A percentile compares a stretch with the other conserved stretches of the same genome.
These are phyloP conservation scores for Drosophila yakuba DNA, from an alignment of 1,140 invertebrate genomes.

Conservation along the genomic window DNA sequence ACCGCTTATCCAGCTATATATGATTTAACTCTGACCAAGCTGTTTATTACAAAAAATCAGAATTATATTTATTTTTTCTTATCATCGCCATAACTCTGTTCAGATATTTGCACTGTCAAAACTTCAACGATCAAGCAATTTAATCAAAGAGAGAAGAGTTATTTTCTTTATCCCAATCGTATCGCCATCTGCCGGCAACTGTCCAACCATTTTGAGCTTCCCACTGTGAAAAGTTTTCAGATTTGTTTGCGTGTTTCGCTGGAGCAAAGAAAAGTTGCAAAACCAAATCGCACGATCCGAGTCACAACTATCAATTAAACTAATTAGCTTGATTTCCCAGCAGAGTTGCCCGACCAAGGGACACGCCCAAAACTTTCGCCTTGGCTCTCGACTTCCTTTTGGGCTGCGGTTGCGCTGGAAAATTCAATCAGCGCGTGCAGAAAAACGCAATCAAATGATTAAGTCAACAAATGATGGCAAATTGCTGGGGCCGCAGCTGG, in stretches of 20 bases:
- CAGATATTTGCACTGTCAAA: background rate
- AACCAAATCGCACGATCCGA: conserved; percentile 16
- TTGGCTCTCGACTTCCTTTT: conserved; percentile 16
- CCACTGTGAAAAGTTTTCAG: conserved; percentile 10
- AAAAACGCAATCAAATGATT: conserved; percentile 83
- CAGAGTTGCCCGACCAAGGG: conserved; percentile 21
- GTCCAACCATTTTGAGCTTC: conserved; percentile 9
- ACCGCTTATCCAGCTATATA: background rate
- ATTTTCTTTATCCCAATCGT: conserved; percentile 18
- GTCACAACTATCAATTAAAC: conserved; percentile 79
- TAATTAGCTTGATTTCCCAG: conserved; percentile 73
- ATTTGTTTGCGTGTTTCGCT: conserved; percentile 32
- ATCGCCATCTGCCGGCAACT: conserved; percentile 20
- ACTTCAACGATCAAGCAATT: background rate
- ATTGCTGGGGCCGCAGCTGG: conserved; percentile 58
- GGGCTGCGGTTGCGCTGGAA: conserved; percentile 30
- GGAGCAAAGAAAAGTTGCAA: conserved; percentile 23
- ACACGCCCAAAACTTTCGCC: conserved; percentile 54
- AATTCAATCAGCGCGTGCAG: conserved; percentile 78
- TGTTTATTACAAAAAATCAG: background rate
- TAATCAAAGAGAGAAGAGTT: background rate
- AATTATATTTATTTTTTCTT: too few species aligned
- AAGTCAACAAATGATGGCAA: conserved; percentile 80
- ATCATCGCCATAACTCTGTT: background rate
- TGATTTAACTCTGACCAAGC: background rate